Evolutionary conservation across 1,140 invertebrate species (phyloP).

Genomic region (Trigoniulus corallinus): DNA sequence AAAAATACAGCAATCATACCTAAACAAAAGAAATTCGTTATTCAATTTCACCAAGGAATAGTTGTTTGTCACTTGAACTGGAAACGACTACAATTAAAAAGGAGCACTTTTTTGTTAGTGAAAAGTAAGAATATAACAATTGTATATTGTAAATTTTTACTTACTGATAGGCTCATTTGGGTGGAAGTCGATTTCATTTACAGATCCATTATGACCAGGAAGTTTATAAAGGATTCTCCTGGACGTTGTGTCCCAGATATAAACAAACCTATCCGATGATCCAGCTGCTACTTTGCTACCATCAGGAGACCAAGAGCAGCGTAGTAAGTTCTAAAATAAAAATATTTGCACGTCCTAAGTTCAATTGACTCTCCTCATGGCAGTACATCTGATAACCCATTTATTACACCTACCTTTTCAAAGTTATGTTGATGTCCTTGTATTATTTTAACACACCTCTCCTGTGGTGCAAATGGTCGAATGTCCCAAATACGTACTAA

Average conservation of each 20-base stretch:
- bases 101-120: constrained; percentile 7
- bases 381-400: background rate
- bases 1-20: too few relatives aligned
- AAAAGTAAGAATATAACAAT: constrained; percentile 8
- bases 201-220: constrained; percentile 92
- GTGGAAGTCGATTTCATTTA: constrained; percentile 95
- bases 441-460: constrained; percentile 86
- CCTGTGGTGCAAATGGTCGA: constrained; percentile 53
- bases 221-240: constrained; percentile 87
- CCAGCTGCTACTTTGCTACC: constrained; percentile 74
- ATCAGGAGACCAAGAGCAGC: constrained; percentile 75
- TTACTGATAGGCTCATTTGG: constrained; percentile 77
- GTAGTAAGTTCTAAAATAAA: constrained; percentile 48
- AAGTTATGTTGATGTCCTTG: constrained; percentile 94
- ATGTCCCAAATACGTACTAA: constrained; percentile 48
- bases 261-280: constrained; percentile 86
- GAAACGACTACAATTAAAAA: constrained; percentile 57
- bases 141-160: constrained; percentile 8
- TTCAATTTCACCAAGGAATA: constrained; percentile 92
- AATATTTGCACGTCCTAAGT: background rate
- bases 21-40: constrained; percentile 3
- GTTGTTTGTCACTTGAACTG: constrained; percentile 85
- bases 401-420: constrained; percentile 55
- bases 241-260: constrained; percentile 91
- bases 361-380: background rate